Percentiles rank a stretch among this genome's conserved stretches.
These are phyloP conservation scores for Bubo bubo DNA, from an alignment of 2,113 vertebrate genomes.

Conservation along the genomic window DNA sequence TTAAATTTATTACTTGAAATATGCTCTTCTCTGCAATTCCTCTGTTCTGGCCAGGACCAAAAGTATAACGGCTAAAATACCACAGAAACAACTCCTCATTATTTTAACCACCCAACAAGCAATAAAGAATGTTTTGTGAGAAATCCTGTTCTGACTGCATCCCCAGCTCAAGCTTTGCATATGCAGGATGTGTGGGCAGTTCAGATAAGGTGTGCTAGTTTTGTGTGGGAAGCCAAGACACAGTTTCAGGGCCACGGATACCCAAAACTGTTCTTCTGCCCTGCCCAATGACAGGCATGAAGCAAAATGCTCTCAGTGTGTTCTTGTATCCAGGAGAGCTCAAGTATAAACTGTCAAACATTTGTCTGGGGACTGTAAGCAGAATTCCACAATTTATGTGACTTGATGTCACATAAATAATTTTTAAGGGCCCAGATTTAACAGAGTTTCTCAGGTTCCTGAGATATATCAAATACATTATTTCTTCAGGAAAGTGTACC, in stretches of 20 bases:
- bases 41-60: neutral
- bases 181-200: neutral
- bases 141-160: neutral
- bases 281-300: neutral
- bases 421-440: neutral
- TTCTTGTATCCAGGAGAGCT: neutral
- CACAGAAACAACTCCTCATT: neutral
- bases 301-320: neutral
- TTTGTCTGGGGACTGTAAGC: neutral
- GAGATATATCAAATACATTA: neutral
- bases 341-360: neutral
- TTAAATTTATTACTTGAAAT: conserved; percentile 22
- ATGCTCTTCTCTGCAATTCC: neutral
- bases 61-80: neutral
- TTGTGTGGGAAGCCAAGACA: neutral
- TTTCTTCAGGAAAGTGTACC: neutral
- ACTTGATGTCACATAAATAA: neutral
- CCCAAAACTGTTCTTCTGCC: neutral
- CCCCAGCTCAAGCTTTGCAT: neutral
- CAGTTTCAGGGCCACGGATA: neutral
- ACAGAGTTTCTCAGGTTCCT: neutral
- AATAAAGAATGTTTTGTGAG: neutral
- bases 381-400: neutral
- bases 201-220: neutral
- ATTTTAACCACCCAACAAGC: neutral